Evolutionary conservation across 1,140 invertebrate genomes (phyloP), one percentile per base, ranked within the genome.

Genomic region (Drosophila seguyi): DNA sequence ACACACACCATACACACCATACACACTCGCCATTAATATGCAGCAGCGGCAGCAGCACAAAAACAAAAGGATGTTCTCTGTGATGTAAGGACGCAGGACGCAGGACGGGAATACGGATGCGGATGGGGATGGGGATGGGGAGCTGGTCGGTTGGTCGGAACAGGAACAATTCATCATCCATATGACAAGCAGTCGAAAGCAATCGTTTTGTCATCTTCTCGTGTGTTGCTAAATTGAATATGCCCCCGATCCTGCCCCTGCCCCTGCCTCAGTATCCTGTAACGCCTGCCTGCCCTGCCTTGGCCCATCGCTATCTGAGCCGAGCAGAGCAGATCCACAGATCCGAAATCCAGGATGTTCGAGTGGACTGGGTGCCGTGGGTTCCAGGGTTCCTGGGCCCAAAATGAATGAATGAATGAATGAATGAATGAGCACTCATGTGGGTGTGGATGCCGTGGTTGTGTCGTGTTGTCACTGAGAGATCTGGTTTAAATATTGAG

Each of bases 201-300:
- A 88, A 88, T 88, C 85, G 85, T 88, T 88, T 88, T 88, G 85
- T 88, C 85, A 88, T 88, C 84, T 88, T 88, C 84, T 88, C 85
- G 85, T 90, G 77, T 90, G 85, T 90, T 88, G 81, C 85, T 90
- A 90, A 88, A 88, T 88, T 88, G 85, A 88, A 88, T 88, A 88
- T 88, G 77, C 56, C 59, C 67, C 53, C 57, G 29, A 67, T 39
- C 22, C 55, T 53, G 50, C 68, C 6, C 45, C 34, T 4, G 31
- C 31, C 7, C 31, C 31, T 31, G 31, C 63, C 4, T 44, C 29
- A 0, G n/a, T 34, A 52, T 52, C 48, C 50, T 52, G 47, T 29
- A 48, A 29, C 47, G 29, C 50, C 50, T 52, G 48, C 50, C 42
- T 11, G 27, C 7, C 13, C 36, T 10, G 13, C 27, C 18, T 25